phyloP scores from a whole-genome alignment of 2,888 invertebrate genomes.

The Smittia sp. region DNA sequence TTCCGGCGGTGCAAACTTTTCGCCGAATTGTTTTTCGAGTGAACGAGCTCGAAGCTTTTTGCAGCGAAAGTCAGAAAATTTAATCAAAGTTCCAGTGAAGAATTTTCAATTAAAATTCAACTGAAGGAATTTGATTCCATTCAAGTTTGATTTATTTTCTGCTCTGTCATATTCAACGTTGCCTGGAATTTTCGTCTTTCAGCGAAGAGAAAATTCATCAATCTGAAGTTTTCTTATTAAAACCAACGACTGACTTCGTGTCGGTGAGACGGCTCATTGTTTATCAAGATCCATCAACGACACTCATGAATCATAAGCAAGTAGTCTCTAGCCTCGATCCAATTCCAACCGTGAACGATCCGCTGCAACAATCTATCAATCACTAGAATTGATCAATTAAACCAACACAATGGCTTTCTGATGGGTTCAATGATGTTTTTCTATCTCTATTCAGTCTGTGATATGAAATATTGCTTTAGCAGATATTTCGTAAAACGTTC shows the following conservation, averaged over 20 bases:
- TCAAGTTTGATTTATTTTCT: constrained; percentile 35
- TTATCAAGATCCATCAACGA: neutral
- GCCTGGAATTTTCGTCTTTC: constrained; percentile 17
- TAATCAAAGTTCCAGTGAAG: constrained; percentile 35
- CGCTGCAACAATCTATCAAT: constrained; percentile 35
- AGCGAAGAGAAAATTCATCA: neutral
- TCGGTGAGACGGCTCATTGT: neutral
- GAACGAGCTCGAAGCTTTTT: too few species aligned
- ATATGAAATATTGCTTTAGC: neutral
- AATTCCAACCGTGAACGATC: neutral
- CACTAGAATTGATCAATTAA: constrained; percentile 39
- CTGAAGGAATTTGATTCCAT: constrained; percentile 19
- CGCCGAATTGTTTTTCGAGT: too few species aligned
- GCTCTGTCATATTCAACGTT: constrained; percentile 38
- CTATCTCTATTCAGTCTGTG: neutral
- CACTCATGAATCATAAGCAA: neutral
- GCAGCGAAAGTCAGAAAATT: neutral
- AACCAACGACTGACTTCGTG: neutral
- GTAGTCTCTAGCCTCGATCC: too few species aligned
- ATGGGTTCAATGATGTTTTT: constrained; percentile 10
- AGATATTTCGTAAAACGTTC: neutral
- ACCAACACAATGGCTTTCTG: constrained; percentile 22
- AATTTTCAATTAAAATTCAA: constrained; percentile 37
- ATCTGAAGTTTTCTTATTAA: constrained; percentile 11
- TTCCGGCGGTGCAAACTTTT: too few species aligned